These are phyloP conservation scores for Phylloscopus collybita DNA, from an alignment of 2,797 vertebrate species.

Conservation along the genomic window DNA sequence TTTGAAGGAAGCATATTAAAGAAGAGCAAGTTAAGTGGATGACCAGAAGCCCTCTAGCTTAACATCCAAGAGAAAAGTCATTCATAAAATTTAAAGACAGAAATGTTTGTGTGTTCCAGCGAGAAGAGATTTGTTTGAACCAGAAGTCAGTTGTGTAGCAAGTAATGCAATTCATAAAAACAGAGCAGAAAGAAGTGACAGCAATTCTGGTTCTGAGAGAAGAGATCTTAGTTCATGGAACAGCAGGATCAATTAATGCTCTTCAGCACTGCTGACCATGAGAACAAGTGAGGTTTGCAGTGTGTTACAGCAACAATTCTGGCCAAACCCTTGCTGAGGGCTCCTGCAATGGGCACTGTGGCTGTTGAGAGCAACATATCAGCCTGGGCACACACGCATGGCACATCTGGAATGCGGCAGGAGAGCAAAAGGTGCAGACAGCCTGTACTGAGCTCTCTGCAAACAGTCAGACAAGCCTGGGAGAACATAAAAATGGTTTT, in stretches of 20 bases:
- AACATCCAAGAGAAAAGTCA: not conserved
- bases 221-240: not conserved
- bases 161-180: not conserved
- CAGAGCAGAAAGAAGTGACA: not conserved
- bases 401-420: accelerated
- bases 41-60: not conserved
- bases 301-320: accelerated
- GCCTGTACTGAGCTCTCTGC: not conserved
- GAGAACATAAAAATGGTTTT: accelerated
- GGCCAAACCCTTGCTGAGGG: not conserved
- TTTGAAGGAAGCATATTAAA: not conserved
- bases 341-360: accelerated
- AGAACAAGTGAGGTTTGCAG: not conserved
- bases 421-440: not conserved
- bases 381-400: accelerated
- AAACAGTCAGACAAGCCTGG: not conserved
- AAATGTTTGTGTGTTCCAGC: not conserved
- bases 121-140: not conserved
- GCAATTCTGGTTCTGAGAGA: accelerated
- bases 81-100: not conserved
- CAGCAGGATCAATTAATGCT: not conserved
- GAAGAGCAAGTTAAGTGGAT: not conserved
- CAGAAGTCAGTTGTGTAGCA: not conserved
- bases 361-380: accelerated
- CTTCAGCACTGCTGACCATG: accelerated